A percentile compares a stretch with the other conserved stretches of the same genome.
These are phyloP conservation scores for Parotocinclus haroldoi DNA, from an alignment of 2,797 vertebrate genomes.

Conservation along the genomic window DNA sequence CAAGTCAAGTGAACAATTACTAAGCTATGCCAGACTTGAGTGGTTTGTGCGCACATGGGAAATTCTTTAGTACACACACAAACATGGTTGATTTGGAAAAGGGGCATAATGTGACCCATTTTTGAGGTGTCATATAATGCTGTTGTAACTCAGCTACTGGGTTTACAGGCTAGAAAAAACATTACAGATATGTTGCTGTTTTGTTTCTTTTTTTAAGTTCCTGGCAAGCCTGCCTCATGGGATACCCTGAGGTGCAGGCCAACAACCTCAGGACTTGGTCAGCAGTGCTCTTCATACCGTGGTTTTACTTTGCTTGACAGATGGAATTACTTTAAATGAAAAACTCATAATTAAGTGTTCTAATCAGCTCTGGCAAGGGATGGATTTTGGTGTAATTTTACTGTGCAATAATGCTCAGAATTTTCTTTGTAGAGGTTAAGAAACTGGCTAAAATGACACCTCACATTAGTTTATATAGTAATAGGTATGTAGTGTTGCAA, in stretches of 20 bases:
- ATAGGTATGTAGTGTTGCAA: slow-evolving; percentile 44
- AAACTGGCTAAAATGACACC: slow-evolving; percentile 30
- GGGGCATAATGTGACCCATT: slow-evolving; percentile 54
- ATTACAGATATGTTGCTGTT: slow-evolving; percentile 15
- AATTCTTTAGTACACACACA: slow-evolving; percentile 64
- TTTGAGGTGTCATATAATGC: slow-evolving; percentile 29
- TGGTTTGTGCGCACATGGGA: slow-evolving; percentile 62
- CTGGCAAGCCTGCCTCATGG: slow-evolving; percentile 27
- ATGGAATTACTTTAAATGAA: slow-evolving; percentile 30
- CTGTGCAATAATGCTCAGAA: slow-evolving; percentile 1
- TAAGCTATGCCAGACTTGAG: slow-evolving; percentile 58
- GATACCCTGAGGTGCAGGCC: slow-evolving; percentile 32
- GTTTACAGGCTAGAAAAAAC: slow-evolving; percentile 22
- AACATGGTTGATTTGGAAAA: slow-evolving; percentile 54
- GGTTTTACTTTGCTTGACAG: slow-evolving; percentile 30
- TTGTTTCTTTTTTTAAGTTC: slow-evolving; percentile 10
- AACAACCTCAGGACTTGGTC: slow-evolving; percentile 27
- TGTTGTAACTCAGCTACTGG: slow-evolving; percentile 44
- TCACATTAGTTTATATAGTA: slow-evolving; percentile 21
- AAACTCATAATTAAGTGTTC: slow-evolving; percentile 22
- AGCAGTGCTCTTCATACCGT: slow-evolving; percentile 10
- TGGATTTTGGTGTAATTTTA: slow-evolving; percentile 20
- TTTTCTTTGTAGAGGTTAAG: slow-evolving; percentile 23
- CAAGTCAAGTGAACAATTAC: slow-evolving; percentile 63
- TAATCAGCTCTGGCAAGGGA: slow-evolving; percentile 30